phyloP scores from a whole-genome alignment of 2,888 invertebrate genomes.

The Meliscaeva auricollis region DNA sequence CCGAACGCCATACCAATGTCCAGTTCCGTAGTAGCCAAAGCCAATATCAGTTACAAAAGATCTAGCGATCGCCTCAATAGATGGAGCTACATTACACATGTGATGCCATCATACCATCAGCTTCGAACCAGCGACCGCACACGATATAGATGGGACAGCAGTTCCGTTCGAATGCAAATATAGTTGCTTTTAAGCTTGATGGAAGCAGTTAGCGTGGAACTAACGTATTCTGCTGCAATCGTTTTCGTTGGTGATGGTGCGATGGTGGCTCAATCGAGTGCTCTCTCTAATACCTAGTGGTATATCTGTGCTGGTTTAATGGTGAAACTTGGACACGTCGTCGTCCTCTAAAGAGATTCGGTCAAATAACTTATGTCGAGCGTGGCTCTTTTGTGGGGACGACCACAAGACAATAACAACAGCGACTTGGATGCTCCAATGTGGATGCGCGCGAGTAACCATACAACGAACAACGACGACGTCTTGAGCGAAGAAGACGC shows the following conservation, averaged over 20 bases:
- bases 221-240: slow-evolving; percentile 72
- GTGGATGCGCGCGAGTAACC: slow-evolving; percentile 72
- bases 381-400: slow-evolving; percentile 36
- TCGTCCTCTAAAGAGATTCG: slow-evolving; percentile 62
- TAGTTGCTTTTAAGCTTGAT: slow-evolving; percentile 53
- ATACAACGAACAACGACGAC: slow-evolving; percentile 5
- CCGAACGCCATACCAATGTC: slow-evolving; percentile 59
- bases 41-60: slow-evolving; percentile 68
- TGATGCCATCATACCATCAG: slow-evolving; percentile 61
- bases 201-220: slow-evolving; percentile 71
- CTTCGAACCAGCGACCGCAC: slow-evolving; percentile 23
- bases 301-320: slow-evolving; percentile 22
- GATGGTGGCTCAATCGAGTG: slow-evolving; percentile 54
- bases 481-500: slow-evolving; percentile 45
- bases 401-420: slow-evolving; percentile 25
- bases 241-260: not conserved
- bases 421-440: slow-evolving; percentile 42
- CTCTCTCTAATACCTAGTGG: not conserved
- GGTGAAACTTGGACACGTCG: slow-evolving; percentile 72
- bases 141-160: slow-evolving; percentile 66
- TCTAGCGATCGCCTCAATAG: slow-evolving; percentile 75
- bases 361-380: slow-evolving; percentile 74
- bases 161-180: slow-evolving; percentile 76
- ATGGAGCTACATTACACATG: slow-evolving; percentile 43
- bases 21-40: slow-evolving; percentile 15